Base-by-base conservation (phyloP, 2,888 invertebrate genomes). In the Synergus japonicus region DNA sequence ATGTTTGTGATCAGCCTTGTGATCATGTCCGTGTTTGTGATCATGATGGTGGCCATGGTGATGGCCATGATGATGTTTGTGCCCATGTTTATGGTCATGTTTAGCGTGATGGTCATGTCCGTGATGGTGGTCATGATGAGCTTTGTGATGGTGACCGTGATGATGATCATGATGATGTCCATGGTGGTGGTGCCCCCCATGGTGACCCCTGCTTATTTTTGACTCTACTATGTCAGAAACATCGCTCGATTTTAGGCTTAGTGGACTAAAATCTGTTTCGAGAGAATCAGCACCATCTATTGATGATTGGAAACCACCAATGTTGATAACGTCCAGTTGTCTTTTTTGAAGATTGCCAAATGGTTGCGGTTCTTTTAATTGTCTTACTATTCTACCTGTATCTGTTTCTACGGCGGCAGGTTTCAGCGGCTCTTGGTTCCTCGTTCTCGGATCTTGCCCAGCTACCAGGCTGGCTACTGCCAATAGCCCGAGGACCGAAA, bases 1-100 rank as follows among this genome's bases (percentile, higher is more conserved):
- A 29, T 89, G 88, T 12, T 89, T 87, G 78, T 89, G 89, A 0
- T 89, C 88, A 46, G 89, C 89, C 22, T 88, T 86, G 82, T 89
- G 89, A 67, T 88, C 86, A 78, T 90, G 90, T 5, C 89, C 89
- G 54, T 89, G 81, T 22, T 90, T 88, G 49, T 90, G 89, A 2
- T 84, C 86, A 60, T 90, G 90, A 49, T 89, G 88, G 63, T 90
- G 89, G 9, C 87, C 89, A 77, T 90, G 89, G 5, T 88, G 88
- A 60, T 90, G 88, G 2, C 90, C 89, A 58, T 89, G 90, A 78
- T 89, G 88, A 46, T 90, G 90, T 64, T 90, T 89, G 80, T 90
- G 90, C 0, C 69, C 69, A 46, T 69, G 69, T 8, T 44, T 46
- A 29, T 69, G 69, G 29, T 29, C 69, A 46, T 69, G 69, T 46